Base-by-base conservation (phyloP, 2,113 vertebrate genomes). In the Reinhardtius hippoglossoides region DNA sequence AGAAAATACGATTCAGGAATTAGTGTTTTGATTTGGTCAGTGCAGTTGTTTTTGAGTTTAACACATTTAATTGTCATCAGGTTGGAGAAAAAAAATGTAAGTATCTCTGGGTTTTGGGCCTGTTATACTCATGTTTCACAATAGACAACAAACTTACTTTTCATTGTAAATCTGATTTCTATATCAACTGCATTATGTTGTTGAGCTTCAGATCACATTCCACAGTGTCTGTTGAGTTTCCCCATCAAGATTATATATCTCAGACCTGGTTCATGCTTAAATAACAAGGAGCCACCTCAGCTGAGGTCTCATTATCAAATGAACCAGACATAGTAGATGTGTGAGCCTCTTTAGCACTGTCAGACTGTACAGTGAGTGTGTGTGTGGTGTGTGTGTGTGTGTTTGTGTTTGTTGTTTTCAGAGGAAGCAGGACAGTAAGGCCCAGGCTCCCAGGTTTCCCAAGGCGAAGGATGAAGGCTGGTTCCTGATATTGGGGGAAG, bases 391-490 rank as follows among this genome's bases (percentile, higher is more conserved):
- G 58, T 71, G 0, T 83, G 40, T 35, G 57, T 50, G 2, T 55
- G 20, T 40, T 54, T n/a, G n/a, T 74, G 0, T 85, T 10, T 35
- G 57, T 50, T 50, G 0, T 74, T 80, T 42, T 20, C 89, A 99
- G 98, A 96, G 96, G 89, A 97, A 93, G 71, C 96, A 97, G 81
- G 98, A 99, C 87, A 96, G 93, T 82, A 96, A 95, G 86, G 98
- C 96, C 15, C 72, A 95, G 80, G 94, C 97, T 44, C 97, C 97
- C 50, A 92, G 95, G 56, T 99, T 99, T 85, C 95, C 98, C 67
- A 99, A 99, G 86, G 59, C 44, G 3, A 99, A 99, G 89, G 98
- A 99, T 54, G 98, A 99, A 92, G 98, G 97, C 67, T 99, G 98
- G 98, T 95, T 99, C 94, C 90, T 99, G 59, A 91, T 99, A 68